phyloP scores from a whole-genome alignment of 2,888 invertebrate genomes.

The Apamea anceps region DNA sequence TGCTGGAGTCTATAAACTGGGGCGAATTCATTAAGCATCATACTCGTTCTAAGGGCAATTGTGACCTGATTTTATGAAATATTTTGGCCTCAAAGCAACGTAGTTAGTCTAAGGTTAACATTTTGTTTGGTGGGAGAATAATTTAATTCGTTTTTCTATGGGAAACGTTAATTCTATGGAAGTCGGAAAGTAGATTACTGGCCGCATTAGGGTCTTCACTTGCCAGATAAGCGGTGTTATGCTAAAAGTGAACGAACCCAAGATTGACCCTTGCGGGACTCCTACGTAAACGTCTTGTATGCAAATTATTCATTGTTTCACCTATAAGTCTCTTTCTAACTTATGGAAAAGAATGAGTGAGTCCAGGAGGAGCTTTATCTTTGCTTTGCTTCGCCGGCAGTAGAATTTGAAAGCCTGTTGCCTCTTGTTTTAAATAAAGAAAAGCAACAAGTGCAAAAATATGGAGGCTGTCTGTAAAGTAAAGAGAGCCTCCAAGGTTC shows the following conservation, averaged over 20 bases:
- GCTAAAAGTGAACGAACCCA: background rate
- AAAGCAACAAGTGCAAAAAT: background rate
- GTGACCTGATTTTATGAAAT: slow-evolving; percentile 25
- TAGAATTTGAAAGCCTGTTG: background rate
- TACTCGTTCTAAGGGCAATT: slow-evolving; percentile 42
- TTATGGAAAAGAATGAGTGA: background rate
- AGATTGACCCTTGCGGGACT: background rate
- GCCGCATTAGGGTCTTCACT: slow-evolving; percentile 1
- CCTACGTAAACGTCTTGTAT: background rate
- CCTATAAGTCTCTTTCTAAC: background rate
- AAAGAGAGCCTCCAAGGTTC: too few species aligned
- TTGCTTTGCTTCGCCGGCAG: background rate
- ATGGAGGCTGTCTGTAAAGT: background rate
- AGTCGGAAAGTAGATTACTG: slow-evolving; percentile 17
- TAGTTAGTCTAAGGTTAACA: slow-evolving; percentile 33
- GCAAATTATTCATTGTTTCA: background rate
- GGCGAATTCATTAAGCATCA: slow-evolving; percentile 52
- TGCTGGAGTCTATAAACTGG: slow-evolving; percentile 34
- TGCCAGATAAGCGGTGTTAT: slow-evolving; percentile 9
- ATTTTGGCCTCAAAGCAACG: slow-evolving; percentile 29
- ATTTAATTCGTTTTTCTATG: slow-evolving; percentile 14
- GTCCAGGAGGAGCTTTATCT: background rate
- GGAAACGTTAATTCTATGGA: slow-evolving; percentile 1
- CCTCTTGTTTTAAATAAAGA: background rate
- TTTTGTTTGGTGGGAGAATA: slow-evolving; percentile 13